phyloP scores from a whole-genome alignment of 2,888 invertebrate species.

The Automeris io region DNA sequence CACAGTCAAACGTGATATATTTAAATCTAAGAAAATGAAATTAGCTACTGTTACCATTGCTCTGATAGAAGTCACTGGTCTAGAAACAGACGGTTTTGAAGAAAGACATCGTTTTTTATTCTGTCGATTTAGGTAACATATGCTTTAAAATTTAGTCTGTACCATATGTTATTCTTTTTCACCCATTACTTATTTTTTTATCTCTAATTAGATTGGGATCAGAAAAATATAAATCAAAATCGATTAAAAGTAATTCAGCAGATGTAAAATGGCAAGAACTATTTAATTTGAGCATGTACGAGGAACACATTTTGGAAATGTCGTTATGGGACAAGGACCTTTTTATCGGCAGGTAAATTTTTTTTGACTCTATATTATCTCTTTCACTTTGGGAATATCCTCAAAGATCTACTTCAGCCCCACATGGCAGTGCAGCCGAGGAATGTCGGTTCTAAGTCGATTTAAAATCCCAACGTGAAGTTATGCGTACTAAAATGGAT shows the following conservation, averaged over 20 bases:
- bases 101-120: constrained; percentile 88
- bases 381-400: too few species aligned
- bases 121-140: constrained; percentile 90
- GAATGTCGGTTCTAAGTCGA: too few species aligned
- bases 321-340: constrained; percentile 89
- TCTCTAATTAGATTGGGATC: constrained; percentile 86
- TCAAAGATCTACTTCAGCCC: too few species aligned
- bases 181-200: too few species aligned
- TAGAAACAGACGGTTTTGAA: constrained; percentile 87
- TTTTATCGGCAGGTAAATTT: constrained; percentile 60
- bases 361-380: background rate
- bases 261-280: constrained; percentile 93
- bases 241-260: constrained; percentile 75
- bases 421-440: too few species aligned
- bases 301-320: constrained; percentile 91
- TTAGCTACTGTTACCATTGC: constrained; percentile 92
- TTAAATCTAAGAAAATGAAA: constrained; percentile 43
- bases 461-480: too few species aligned
- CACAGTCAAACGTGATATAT: constrained; percentile 38
- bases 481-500: too few species aligned
- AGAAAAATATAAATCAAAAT: constrained; percentile 96
- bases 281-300: constrained; percentile 94
- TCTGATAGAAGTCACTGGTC: constrained; percentile 92
- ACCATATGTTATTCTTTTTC: background rate
- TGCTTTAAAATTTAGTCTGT: background rate